A percentile compares a stretch with the other conserved stretches of the same genome.
Evolutionary conservation across 2,888 invertebrate species (phyloP).

Genomic region (Mamestra brassicae): DNA sequence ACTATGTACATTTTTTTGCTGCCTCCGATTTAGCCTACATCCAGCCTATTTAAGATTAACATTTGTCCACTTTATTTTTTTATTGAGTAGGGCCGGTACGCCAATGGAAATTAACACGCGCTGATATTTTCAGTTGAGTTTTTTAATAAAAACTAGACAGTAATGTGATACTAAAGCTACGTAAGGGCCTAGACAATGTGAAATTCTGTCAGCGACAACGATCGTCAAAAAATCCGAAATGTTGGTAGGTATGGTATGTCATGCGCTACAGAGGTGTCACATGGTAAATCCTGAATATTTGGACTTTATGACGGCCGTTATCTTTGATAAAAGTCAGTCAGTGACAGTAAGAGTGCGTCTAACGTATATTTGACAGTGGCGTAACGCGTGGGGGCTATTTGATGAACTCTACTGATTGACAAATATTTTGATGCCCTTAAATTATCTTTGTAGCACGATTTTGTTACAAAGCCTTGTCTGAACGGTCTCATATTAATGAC

Average conservation of each 20-base stretch:
- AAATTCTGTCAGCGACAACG: too few species aligned
- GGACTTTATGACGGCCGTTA: not conserved
- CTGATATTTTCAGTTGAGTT: not conserved
- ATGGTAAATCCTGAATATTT: not conserved
- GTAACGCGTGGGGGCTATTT: not conserved
- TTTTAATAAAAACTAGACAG: not conserved
- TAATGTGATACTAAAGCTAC: not conserved
- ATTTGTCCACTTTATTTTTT: too few species aligned
- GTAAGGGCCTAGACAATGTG: too few species aligned
- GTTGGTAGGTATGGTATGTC: not conserved
- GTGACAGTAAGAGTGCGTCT: not conserved
- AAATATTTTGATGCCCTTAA: not conserved
- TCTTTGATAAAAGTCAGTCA: not conserved
- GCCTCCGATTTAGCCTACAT: too few species aligned
- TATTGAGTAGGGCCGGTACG: too few species aligned
- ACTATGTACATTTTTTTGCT: too few species aligned
- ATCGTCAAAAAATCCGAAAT: too few species aligned
- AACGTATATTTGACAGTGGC: not conserved
- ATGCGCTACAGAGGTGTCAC: not conserved
- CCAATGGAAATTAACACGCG: too few species aligned
- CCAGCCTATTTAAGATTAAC: too few species aligned
- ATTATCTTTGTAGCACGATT: not conserved
- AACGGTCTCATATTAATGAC: not conserved
- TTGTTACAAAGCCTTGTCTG: not conserved
- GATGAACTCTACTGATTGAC: too few species aligned